A percentile compares a stretch with the other conserved stretches of the same genome.
Conservation (phyloP, 2,113 vertebrate genomes). For the Marcusenius ussheri region DNA sequence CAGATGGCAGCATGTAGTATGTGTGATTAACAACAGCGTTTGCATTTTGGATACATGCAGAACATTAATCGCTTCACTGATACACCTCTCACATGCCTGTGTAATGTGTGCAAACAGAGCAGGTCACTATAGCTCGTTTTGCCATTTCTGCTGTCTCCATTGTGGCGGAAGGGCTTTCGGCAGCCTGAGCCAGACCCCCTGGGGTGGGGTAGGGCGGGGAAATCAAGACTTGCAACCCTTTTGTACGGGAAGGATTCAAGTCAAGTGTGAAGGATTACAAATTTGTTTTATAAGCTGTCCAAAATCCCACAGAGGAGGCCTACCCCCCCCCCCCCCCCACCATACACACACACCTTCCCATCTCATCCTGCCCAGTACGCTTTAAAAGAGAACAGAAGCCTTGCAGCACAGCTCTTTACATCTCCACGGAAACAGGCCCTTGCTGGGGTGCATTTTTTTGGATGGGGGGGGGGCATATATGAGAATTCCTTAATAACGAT, state of each 20-base stretch:
- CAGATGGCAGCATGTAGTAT: background rate
- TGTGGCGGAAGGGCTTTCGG: background rate
- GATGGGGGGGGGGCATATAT: constrained; percentile 24
- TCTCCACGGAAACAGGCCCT: constrained; percentile 40
- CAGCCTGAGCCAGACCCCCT: background rate
- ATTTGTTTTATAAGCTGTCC: constrained; percentile 53
- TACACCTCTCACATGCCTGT: background rate
- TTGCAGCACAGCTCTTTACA: constrained; percentile 26
- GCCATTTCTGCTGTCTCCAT: background rate
- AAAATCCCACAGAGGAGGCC: constrained; percentile 46
- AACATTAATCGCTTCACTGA: background rate
- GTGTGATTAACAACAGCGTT: background rate
- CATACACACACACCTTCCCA: constrained; percentile 2
- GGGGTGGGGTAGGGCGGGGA: background rate
- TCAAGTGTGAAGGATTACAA: constrained; percentile 50
- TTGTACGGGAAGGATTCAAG: constrained; percentile 35
- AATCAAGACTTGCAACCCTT: constrained; percentile 5
- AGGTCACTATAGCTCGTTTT: background rate
- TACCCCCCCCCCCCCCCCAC: background rate
- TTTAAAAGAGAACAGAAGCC: constrained; percentile 28
- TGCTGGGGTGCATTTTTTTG: constrained; percentile 59
- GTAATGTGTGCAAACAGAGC: background rate
- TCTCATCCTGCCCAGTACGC: background rate
- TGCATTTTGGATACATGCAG: background rate
- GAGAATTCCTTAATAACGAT: background rate